Percentiles rank a stretch among this genome's conserved stretches.
Evolutionary conservation across 2,888 invertebrate genomes (phyloP).

Genomic region (Pteria penguin): DNA sequence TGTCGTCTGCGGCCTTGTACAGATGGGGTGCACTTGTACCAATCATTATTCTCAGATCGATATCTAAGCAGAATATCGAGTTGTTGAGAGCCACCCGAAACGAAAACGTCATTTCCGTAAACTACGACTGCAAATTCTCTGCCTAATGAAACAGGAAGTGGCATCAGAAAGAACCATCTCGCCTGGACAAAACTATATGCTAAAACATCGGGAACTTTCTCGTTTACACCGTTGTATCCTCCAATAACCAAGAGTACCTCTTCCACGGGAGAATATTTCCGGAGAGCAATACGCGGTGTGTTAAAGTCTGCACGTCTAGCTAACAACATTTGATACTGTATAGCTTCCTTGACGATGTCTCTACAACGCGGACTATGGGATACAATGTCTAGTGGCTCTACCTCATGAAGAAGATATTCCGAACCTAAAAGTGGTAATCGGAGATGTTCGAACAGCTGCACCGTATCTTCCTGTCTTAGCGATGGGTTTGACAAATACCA

Average conservation of each 20-base stretch:
- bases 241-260: constrained; percentile 64
- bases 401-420: constrained; percentile 63
- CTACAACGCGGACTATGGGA: constrained; percentile 57
- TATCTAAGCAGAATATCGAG: constrained; percentile 58
- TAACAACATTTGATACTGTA: constrained; percentile 66
- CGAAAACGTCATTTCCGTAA: constrained; percentile 64
- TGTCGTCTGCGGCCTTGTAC: constrained; percentile 63
- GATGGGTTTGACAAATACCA: constrained; percentile 85
- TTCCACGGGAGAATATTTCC: constrained; percentile 59
- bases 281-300: constrained; percentile 57
- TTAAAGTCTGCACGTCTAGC: constrained; percentile 61
- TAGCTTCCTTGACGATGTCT: constrained; percentile 64
- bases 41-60: constrained; percentile 61
- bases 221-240: constrained; percentile 59
- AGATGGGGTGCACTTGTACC: constrained; percentile 60
- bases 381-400: constrained; percentile 61
- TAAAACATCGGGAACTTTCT: constrained; percentile 62
- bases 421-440: constrained; percentile 66
- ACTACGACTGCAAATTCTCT: constrained; percentile 62
- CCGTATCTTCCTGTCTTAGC: constrained; percentile 81
- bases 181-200: constrained; percentile 59
- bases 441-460: constrained; percentile 62
- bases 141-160: constrained; percentile 58
- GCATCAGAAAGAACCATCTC: constrained; percentile 59
- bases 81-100: constrained; percentile 65